A percentile compares a stretch with the other conserved stretches of the same genome.
Evolutionary conservation across 2,113 vertebrate species (phyloP).

Genomic region (Psittacula cyanocephala): DNA sequence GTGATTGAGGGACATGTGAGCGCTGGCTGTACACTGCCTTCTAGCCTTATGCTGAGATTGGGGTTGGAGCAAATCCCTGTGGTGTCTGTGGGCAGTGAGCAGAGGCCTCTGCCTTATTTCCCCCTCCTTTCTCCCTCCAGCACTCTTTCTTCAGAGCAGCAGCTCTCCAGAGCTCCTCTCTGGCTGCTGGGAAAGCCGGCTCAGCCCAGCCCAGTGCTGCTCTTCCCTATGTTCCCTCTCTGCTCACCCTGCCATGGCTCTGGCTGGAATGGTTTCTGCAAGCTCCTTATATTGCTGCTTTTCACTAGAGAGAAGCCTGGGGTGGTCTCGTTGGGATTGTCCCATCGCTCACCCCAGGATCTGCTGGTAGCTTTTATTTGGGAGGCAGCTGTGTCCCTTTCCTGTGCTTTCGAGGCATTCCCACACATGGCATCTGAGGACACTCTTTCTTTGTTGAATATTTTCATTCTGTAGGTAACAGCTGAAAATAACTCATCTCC

Average conservation of each 20-base stretch:
- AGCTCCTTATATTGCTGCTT: neutral
- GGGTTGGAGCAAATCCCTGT: neutral
- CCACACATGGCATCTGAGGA: neutral
- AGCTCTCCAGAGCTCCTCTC: neutral
- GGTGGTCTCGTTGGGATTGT: neutral
- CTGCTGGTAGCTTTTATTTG: neutral
- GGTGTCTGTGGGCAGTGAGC: neutral
- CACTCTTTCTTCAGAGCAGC: neutral
- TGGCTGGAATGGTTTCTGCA: neutral
- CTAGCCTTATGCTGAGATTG: neutral
- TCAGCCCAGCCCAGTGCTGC: neutral
- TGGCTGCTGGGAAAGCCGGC: neutral
- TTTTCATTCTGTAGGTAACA: neutral
- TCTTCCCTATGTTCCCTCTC: neutral
- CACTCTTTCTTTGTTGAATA: neutral
- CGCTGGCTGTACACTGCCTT: neutral
- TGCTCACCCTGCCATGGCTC: rapidly evolving
- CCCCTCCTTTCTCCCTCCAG: neutral
- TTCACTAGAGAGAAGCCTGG: neutral
- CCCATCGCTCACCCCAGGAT: neutral
- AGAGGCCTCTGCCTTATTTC: conserved; percentile 17
- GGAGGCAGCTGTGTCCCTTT: neutral
- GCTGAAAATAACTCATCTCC: neutral
- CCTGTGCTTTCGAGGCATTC: neutral
- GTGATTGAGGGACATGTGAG: neutral